A percentile compares a stretch with the other conserved stretches of the same genome.
These are phyloP conservation scores for Forpus xanthops DNA, from an alignment of 2,797 vertebrate species.

Conservation along the genomic window DNA sequence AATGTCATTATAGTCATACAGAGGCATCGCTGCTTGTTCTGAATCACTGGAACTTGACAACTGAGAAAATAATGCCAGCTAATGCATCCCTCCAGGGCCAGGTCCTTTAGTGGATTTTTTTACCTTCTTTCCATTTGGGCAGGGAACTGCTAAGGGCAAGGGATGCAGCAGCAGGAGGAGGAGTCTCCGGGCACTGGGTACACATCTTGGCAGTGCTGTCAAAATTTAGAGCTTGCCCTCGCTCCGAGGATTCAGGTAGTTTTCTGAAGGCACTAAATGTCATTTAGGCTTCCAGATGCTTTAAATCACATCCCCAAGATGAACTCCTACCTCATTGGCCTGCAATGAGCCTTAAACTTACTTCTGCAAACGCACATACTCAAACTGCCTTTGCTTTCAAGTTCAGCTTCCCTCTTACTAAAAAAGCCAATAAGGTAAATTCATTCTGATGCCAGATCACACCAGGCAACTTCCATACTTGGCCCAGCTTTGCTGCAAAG, in stretches of 20 bases:
- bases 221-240: neutral
- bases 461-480: neutral
- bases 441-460: neutral
- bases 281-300: neutral
- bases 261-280: neutral
- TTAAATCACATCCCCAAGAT: neutral
- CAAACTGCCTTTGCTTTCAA: neutral
- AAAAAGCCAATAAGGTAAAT: neutral
- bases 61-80: conserved; percentile 16
- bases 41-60: conserved; percentile 47
- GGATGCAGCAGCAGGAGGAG: neutral
- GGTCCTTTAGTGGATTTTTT: neutral
- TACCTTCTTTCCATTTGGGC: neutral
- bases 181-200: neutral
- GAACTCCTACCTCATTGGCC: neutral
- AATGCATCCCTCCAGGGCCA: neutral
- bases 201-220: neutral
- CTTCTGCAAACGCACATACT: neutral
- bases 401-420: neutral
- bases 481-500: neutral
- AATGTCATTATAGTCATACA: conserved; percentile 48
- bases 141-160: neutral
- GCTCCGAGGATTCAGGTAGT: neutral
- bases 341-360: neutral
- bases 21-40: conserved; percentile 7